Percentiles rank a stretch among this genome's conserved stretches.
Evolutionary conservation across 2,888 invertebrate species (phyloP).

Genomic region (Cantharis rufa): DNA sequence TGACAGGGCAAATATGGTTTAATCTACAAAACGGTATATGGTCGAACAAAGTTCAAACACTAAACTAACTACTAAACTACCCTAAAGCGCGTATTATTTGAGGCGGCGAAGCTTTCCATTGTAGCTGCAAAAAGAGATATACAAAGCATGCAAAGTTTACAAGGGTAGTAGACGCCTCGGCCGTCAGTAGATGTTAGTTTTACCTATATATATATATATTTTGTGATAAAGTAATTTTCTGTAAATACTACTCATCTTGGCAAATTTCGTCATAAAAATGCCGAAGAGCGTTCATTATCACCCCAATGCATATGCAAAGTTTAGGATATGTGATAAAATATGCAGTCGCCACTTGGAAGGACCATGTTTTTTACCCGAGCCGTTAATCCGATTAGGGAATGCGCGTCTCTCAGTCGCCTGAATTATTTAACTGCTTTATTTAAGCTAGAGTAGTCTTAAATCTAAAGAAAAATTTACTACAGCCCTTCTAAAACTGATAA

Average conservation of each 20-base stretch:
- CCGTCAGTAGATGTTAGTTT: constrained; percentile 11
- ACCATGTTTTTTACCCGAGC: constrained; percentile 27
- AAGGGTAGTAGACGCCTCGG: constrained; percentile 6
- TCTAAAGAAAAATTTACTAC: constrained; percentile 13
- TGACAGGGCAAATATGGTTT: constrained; percentile 22
- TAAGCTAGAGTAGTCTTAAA: constrained; percentile 18
- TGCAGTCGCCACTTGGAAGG: constrained; percentile 26
- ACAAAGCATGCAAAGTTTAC: constrained; percentile 15
- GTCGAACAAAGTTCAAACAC: constrained; percentile 22
- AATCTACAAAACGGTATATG: constrained; percentile 24
- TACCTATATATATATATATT: not conserved
- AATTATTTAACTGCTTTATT: constrained; percentile 26
- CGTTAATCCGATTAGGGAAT: constrained; percentile 30
- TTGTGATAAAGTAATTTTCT: not conserved
- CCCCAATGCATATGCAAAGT: constrained; percentile 29
- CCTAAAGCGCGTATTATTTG: constrained; percentile 18
- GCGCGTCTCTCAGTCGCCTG: constrained; percentile 24
- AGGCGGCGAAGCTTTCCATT: constrained; percentile 7
- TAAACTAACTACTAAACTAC: constrained; percentile 23
- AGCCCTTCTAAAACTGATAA: not conserved
- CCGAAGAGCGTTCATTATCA: constrained; percentile 11
- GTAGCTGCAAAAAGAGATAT: not conserved
- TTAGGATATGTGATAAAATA: constrained; percentile 28
- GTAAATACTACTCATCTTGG: not conserved
- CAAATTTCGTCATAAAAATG: constrained; percentile 13